Evolutionary conservation across 2,113 vertebrate species (phyloP), one percentile per base, ranked within the genome.

Genomic region (Xerus inauris): DNA sequence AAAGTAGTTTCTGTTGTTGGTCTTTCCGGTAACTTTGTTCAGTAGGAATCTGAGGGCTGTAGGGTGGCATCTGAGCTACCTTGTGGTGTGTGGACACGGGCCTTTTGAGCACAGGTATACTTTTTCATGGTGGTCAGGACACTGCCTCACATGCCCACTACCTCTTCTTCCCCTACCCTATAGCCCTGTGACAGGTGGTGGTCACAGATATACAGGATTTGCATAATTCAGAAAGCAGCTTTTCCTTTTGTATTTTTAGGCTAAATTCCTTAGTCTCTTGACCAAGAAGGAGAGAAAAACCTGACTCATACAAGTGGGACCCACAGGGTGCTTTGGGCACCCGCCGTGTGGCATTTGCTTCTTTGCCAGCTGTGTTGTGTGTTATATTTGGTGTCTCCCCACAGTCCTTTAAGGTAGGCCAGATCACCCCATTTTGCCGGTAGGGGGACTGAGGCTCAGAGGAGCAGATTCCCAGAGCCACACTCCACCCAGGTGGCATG

Each of bases 11-110:
- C 67, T 22, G 71, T 95, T 97, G 94, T 96, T 81, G 86, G 87
- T 94, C 80, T 93, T 89, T 75, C 79, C 35, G 73, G 76, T 76
- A 97, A 95, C 72, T 96, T 93, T 95, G 87, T 67, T 80, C 28
- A 83, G 93, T 38, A 89, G 94, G 93, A 89, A 69, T 38, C 57
- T 49, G 64, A 76, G 90, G 72, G 82, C 73, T 12, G 3, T 35
- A 2, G 45, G 38, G 32, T 17, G 1, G 72, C 0, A 0, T 7
- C 28, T 4, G 6, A 35, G 24, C 7, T 12, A 13, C 14, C 8
- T 40, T 20, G 8, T 10, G 11, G 17, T 0, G 2, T 22, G 20
- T 22, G 62, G 19, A 19, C 20, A 5, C 0, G 13, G 1, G 0
- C 35, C 51, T 40, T 12, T 1, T n/a, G 16, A 22, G 16, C 11